Percentiles rank a stretch among this genome's conserved stretches.
phyloP scores from a whole-genome alignment of 1,140 invertebrate species.

The Halictus rubicundus region DNA sequence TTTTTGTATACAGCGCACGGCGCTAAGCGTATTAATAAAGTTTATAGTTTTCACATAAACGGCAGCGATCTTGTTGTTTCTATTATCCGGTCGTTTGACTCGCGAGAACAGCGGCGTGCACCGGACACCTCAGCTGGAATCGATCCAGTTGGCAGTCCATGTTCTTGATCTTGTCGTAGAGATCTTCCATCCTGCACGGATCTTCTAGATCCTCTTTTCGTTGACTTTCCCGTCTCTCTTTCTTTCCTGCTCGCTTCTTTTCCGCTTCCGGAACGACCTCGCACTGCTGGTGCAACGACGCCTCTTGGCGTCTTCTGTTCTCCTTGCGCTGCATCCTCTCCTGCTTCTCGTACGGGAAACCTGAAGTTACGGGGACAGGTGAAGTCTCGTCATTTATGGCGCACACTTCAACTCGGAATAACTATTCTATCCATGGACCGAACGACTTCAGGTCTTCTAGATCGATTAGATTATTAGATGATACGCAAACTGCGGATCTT shows the following conservation, averaged over 20 bases:
- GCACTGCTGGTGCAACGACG: neutral
- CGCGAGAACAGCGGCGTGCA: neutral
- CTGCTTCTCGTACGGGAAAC: conserved; percentile 18
- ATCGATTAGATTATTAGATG: no score
- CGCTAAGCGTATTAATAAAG: conserved; percentile 13
- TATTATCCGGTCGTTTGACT: no score
- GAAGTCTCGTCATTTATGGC: no score
- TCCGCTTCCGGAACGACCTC: neutral
- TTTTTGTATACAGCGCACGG: neutral
- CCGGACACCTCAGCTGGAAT: conserved; percentile 30
- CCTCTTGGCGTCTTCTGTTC: neutral
- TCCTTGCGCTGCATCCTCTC: neutral
- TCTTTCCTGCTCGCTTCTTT: neutral
- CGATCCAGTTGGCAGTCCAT: conserved; percentile 46
- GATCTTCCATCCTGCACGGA: neutral
- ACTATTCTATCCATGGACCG: no score
- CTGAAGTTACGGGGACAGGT: neutral
- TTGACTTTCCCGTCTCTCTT: no score
- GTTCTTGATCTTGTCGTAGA: conserved; percentile 35
- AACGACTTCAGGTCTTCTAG: no score
- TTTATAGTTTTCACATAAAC: neutral
- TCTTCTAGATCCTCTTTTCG: neutral
- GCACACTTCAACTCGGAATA: no score
- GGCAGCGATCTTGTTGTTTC: no score
- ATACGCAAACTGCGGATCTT: no score